Evolutionary conservation across 2,113 vertebrate species (phyloP), one percentile per base, ranked within the genome.

Genomic region (Willisornis vidua): DNA sequence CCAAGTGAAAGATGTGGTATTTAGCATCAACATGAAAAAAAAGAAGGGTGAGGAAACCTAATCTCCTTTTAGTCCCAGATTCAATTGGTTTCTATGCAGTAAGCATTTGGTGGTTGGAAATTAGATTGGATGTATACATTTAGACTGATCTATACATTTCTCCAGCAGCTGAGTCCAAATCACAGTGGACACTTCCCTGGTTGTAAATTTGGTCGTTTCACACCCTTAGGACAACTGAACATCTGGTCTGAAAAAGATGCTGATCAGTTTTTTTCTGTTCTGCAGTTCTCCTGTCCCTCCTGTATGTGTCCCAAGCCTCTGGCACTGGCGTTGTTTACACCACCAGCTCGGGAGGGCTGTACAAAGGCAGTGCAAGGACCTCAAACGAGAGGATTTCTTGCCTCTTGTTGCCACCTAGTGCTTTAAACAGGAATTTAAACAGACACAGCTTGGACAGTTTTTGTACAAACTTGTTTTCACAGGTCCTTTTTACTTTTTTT

Each of bases 361-460:
- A 39, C 35, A 39, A 46, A 62, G 5, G n/a, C 43, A 46, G 8
- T 2, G 13, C 1, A 0, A 54, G 28, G 3, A 0, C 39, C 3
- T 75, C 51, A 6, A 31, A 3, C 23, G 8, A 10, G 33, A 65
- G 29, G 14, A 68, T 93, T 94, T 70, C 65, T 88, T 94, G 89
- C 79, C 74, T 78, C 54, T 51, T 90, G 61, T 83, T 95, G 93
- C 97, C 97, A 93, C 78, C 95, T 96, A 95, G 96, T 81, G 95
- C 94, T 92, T 29, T 61, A 66, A 61, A 18, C 10, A 35, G 77
- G 89, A 71, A 94, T 91, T 94, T 85, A 68, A 91, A 81, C 57
- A 19, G 76, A 35, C n/a, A 12, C n/a, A 57, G 29, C n/a, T 87
- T 29, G 31, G 6, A 5, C 57, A 31, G 61, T 52, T 75, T 49